Evolutionary conservation across 2,797 vertebrate genomes (phyloP).

Genomic region (Lophotriccus pileatus): DNA sequence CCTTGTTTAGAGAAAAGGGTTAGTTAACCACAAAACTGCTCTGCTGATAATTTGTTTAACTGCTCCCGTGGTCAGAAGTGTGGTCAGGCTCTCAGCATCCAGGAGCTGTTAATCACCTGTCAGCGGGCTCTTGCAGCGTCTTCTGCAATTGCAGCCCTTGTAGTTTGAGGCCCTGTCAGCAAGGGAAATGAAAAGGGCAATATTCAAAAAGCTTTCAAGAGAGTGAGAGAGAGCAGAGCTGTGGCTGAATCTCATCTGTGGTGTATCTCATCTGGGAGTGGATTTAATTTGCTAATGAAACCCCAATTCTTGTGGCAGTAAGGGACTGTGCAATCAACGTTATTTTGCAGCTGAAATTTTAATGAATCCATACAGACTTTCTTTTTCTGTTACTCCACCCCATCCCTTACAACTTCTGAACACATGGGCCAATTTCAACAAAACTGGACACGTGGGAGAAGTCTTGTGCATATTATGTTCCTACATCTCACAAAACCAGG

Average conservation of each 20-base stretch:
- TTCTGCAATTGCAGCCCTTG: constrained; percentile 38
- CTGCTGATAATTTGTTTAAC: constrained; percentile 68
- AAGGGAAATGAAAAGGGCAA: constrained; percentile 39
- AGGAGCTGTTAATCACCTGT: constrained; percentile 69
- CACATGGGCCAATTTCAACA: not conserved
- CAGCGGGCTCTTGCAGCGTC: constrained; percentile 32
- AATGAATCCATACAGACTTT: not conserved
- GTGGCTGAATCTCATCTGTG: not conserved
- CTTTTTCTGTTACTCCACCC: not conserved
- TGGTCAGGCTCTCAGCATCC: constrained; percentile 55
- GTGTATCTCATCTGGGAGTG: not conserved
- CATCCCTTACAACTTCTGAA: not conserved
- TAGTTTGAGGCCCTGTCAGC: constrained; percentile 6
- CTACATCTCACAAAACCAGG: not conserved
- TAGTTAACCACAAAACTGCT: constrained; percentile 55
- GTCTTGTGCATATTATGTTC: not conserved
- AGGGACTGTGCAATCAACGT: not conserved
- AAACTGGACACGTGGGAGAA: not conserved
- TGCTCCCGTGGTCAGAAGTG: constrained; percentile 52
- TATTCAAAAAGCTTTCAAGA: not conserved
- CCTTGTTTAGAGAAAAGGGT: constrained; percentile 40
- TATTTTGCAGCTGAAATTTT: not conserved
- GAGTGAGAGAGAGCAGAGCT: not conserved
- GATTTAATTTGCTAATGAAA: not conserved
- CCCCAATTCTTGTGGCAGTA: not conserved